These are phyloP conservation scores for Pristionchus fissidentatus DNA, from an alignment of 2,888 invertebrate genomes.

Conservation along the genomic window DNA sequence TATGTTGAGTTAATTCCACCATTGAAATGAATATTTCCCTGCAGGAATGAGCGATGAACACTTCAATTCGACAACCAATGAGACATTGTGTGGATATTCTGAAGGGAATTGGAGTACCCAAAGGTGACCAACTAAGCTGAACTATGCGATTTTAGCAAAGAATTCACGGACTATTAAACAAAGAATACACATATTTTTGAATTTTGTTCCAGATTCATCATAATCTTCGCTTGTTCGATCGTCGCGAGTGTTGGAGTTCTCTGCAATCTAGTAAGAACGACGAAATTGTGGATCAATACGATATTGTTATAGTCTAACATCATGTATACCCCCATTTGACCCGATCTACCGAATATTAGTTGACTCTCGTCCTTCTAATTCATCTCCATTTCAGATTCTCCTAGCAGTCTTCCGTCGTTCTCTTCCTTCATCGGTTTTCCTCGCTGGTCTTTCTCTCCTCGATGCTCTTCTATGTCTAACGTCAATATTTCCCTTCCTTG, in stretches of 20 bases:
- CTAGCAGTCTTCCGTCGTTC: constrained; percentile 62
- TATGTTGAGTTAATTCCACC: no score
- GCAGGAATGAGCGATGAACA: constrained; percentile 19
- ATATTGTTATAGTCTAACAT: no score
- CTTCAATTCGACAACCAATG: constrained; percentile 21
- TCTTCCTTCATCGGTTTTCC: constrained; percentile 61
- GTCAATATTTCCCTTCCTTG: neutral
- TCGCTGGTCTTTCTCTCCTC: constrained; percentile 59
- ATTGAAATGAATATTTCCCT: no score
- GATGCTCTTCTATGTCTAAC: constrained; percentile 62
- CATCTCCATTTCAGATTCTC: constrained; percentile 55
- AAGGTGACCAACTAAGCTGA: no score
- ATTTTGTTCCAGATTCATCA: constrained; percentile 54
- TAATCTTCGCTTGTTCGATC: constrained; percentile 56
- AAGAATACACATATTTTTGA: no score
- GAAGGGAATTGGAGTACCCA: constrained; percentile 61
- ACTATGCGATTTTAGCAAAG: no score
- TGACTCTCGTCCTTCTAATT: neutral
- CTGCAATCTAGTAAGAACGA: constrained; percentile 60
- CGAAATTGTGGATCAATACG: neutral
- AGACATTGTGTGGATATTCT: constrained; percentile 57
- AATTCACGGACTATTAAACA: no score
- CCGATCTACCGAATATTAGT: neutral
- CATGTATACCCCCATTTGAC: no score
- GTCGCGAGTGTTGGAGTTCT: constrained; percentile 59